Evolutionary conservation across 2,797 vertebrate genomes (phyloP).

Genomic region (Thripadectes ignobilis): DNA sequence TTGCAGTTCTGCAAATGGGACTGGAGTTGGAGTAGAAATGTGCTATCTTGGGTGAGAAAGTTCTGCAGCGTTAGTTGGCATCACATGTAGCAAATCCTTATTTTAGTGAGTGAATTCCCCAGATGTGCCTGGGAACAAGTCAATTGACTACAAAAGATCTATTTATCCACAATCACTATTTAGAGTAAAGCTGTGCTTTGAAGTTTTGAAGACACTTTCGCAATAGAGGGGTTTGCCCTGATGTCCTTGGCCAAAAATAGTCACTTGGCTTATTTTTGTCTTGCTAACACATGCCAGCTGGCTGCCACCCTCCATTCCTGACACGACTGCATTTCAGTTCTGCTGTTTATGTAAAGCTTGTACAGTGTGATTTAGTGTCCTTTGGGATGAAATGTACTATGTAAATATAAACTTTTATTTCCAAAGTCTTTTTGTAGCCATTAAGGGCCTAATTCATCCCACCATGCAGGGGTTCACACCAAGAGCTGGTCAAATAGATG

Average conservation of each 20-base stretch:
- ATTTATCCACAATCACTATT: neutral
- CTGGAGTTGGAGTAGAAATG: neutral
- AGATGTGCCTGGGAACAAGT: neutral
- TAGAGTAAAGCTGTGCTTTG: conserved; percentile 20
- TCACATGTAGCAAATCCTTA: neutral
- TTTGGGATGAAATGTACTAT: conserved; percentile 23
- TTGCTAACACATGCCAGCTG: conserved; percentile 45
- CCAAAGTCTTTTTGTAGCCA: neutral
- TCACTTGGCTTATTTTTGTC: conserved; percentile 56
- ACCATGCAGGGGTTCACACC: neutral
- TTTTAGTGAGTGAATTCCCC: neutral
- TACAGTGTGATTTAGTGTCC: conserved; percentile 42
- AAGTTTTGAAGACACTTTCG: conserved; percentile 26
- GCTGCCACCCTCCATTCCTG: conserved; percentile 51
- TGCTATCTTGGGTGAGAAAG: neutral
- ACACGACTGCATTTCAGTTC: neutral
- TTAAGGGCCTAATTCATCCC: neutral
- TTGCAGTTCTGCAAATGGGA: neutral
- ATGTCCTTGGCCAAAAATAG: conserved; percentile 71
- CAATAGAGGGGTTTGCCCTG: conserved; percentile 46
- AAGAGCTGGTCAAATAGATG: neutral
- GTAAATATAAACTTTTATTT: neutral
- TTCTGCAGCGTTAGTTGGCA: neutral
- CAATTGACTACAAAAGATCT: neutral
- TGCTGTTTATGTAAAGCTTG: conserved; percentile 53